Conservation (phyloP, 2,113 vertebrate species). For the Percina caprodes region DNA sequence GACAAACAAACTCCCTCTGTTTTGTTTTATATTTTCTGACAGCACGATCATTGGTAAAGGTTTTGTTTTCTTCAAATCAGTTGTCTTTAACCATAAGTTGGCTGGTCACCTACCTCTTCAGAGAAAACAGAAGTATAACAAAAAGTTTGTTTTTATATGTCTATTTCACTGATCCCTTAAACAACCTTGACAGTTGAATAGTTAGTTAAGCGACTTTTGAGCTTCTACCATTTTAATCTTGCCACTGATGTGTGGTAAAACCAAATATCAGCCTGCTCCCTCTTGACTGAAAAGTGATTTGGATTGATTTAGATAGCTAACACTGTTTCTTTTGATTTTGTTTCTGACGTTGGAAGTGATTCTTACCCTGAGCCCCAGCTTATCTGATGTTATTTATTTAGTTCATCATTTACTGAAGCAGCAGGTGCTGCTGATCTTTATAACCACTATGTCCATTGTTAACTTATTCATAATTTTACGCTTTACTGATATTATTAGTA, state of each 20-base stretch:
- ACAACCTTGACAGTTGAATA: too few relatives aligned
- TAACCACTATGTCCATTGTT: neutral
- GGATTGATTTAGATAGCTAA: too few relatives aligned
- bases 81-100: neutral
- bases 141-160: neutral
- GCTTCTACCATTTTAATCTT: neutral
- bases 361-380: neutral
- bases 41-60: neutral
- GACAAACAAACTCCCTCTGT: neutral
- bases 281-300: neutral
- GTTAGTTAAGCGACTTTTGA: neutral
- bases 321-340: neutral
- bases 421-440: neutral
- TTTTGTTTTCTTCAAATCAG: neutral
- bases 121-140: neutral
- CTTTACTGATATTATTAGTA: conserved; percentile 3
- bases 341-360: neutral
- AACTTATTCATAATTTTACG: neutral
- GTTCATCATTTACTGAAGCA: neutral
- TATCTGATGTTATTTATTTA: neutral
- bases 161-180: neutral
- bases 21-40: neutral
- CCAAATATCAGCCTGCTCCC: neutral
- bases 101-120: neutral
- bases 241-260: neutral